Evolutionary conservation across 2,113 vertebrate species (phyloP), one percentile per base, ranked within the genome.

Genomic region (Nyctereutes procyonoides): DNA sequence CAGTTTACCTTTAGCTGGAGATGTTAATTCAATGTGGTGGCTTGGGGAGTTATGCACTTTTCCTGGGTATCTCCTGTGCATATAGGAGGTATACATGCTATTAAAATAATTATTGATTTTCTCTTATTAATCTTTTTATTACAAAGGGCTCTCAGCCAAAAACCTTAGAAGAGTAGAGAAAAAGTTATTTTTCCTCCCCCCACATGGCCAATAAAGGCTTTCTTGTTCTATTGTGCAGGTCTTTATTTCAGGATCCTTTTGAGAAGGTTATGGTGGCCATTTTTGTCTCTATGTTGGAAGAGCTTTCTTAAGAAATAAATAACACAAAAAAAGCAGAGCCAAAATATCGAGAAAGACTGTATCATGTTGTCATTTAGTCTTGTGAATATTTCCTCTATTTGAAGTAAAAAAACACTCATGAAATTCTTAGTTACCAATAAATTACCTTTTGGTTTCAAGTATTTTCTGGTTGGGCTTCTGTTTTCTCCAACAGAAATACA

Each of bases 181-280:
- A 82, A 91, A 91, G 43, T 69, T 88, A 73, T 73, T 81, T 91
- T 81, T 56, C 63, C 62, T 56, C 8, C n/a, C 51, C 51, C n/a
- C 17, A 56, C n/a, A 67, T 5, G 67, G 22, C 30, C 35, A 88
- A 87, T 74, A 90, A 84, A 62, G 14, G 4, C 8, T 88, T 91
- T 69, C 56, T 85, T 84, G 6, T 13, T 95, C 19, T 4, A 22
- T 30, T 77, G 81, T 63, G 71, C 1, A 79, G 10, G n/a, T 90
- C 58, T 90, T 90, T 92, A 92, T 38, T 95, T 92, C 43, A 65
- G 65, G 26, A 84, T 71, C 32, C 26, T 67, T 95, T 67, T 62
- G 51, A 79, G 55, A 87, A 93, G 8, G 32, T 71, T n/a, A 24
- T 84, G 14, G 20, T 87, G 35, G 35, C 10, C 30, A 63, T 82